Percentiles rank a stretch among this genome's conserved stretches.
Evolutionary conservation across 2,797 vertebrate genomes (phyloP).

Genomic region (Selene dorsalis): DNA sequence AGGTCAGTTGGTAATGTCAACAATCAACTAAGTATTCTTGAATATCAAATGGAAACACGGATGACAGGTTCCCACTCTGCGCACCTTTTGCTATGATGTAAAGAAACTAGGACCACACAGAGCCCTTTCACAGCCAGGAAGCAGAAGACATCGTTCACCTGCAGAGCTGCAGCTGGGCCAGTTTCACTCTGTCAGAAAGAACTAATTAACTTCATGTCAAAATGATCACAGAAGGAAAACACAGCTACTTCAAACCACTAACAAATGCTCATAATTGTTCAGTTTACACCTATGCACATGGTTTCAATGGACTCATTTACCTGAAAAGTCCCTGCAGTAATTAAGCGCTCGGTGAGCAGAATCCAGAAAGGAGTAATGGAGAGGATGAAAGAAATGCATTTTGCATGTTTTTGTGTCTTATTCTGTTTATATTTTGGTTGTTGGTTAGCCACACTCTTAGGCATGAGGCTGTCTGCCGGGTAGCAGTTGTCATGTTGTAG

Average conservation of each 20-base stretch:
- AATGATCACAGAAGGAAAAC: slow-evolving; percentile 69
- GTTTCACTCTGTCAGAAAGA: slow-evolving; percentile 81
- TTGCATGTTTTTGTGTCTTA: slow-evolving; percentile 25
- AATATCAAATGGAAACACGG: slow-evolving; percentile 75
- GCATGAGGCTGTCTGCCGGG: slow-evolving; percentile 6
- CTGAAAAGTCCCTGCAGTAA: slow-evolving; percentile 11
- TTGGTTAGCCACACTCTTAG: slow-evolving; percentile 10
- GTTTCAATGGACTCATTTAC: background rate
- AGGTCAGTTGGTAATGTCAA: slow-evolving; percentile 80
- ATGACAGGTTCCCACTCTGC: slow-evolving; percentile 71
- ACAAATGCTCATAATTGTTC: slow-evolving; percentile 48
- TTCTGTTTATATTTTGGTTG: slow-evolving; percentile 22
- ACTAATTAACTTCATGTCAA: slow-evolving; percentile 74
- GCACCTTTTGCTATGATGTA: slow-evolving; percentile 77
- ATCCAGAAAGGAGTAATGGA: background rate
- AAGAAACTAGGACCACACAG: slow-evolving; percentile 83
- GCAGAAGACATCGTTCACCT: slow-evolving; percentile 76
- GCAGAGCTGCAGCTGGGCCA: slow-evolving; percentile 70
- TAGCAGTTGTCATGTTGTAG: slow-evolving; percentile 23
- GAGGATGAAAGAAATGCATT: background rate
- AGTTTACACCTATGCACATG: slow-evolving; percentile 40
- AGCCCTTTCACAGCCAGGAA: slow-evolving; percentile 79
- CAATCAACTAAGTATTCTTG: slow-evolving; percentile 72
- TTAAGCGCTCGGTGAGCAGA: background rate
- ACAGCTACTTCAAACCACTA: slow-evolving; percentile 52